A percentile compares a stretch with the other conserved stretches of the same genome.
phyloP scores from a whole-genome alignment of 2,113 vertebrate genomes.

The Euleptes europaea region DNA sequence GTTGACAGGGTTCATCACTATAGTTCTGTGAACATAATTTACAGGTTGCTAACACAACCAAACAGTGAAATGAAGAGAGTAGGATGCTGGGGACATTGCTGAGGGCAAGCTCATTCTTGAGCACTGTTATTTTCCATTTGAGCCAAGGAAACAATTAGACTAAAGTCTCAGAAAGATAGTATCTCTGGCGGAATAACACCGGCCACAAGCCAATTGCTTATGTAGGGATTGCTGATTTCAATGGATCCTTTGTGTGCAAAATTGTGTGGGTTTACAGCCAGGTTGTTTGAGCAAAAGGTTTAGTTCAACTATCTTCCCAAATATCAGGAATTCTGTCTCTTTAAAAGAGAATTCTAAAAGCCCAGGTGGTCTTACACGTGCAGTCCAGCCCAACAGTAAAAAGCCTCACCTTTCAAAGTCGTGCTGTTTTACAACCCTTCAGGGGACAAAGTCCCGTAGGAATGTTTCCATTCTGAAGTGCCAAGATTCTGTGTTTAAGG shows the following conservation, averaged over 20 bases:
- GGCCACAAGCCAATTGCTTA: background rate
- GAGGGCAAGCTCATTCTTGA: background rate
- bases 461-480: background rate
- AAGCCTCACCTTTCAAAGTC: background rate
- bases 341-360: background rate
- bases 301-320: too few relatives aligned
- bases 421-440: background rate
- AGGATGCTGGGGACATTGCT: background rate
- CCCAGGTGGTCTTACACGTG: background rate
- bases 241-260: background rate
- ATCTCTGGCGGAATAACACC: background rate
- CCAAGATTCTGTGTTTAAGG: too few relatives aligned
- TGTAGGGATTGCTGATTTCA: background rate
- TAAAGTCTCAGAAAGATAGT: background rate
- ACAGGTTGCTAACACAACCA: background rate
- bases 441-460: background rate
- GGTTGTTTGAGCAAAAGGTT: too few relatives aligned
- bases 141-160: background rate
- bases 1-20: background rate
- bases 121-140: constrained; percentile 8
- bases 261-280: background rate
- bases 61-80: background rate
- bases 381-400: background rate
- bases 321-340: background rate
- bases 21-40: background rate